phyloP scores from a whole-genome alignment of 2,113 vertebrate genomes.

The Labrus mixtus region DNA sequence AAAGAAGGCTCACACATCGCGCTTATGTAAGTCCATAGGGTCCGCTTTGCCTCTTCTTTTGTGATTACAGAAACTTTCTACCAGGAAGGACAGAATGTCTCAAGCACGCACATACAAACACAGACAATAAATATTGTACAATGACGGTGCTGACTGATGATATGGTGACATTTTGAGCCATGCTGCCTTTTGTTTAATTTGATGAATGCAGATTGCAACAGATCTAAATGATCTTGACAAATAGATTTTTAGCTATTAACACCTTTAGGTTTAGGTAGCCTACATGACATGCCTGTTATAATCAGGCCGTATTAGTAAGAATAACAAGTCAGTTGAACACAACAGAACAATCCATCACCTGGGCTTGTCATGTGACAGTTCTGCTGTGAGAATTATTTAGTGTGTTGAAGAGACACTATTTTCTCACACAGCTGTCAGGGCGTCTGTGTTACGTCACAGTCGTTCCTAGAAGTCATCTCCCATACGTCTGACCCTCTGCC shows the following conservation, averaged over 20 bases:
- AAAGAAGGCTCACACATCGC: neutral
- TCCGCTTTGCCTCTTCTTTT: neutral
- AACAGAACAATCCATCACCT: neutral
- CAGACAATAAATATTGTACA: neutral
- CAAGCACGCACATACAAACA: constrained; percentile 1
- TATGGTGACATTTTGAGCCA: constrained; percentile 37
- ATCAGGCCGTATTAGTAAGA: neutral
- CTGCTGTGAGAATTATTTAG: neutral
- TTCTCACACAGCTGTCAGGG: neutral
- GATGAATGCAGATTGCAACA: constrained; percentile 24
- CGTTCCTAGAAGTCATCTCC: constrained; percentile 21
- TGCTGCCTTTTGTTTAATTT: constrained; percentile 31
- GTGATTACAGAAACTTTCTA: neutral
- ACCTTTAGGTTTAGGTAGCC: too few species aligned
- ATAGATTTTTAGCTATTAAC: constrained; percentile 3
- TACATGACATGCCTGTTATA: constrained; percentile 6
- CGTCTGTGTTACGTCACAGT: constrained; percentile 25
- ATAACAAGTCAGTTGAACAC: neutral
- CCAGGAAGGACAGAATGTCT: constrained; percentile 38
- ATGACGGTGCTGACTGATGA: constrained; percentile 5
- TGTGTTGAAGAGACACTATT: neutral
- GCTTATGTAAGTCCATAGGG: constrained; percentile 35
- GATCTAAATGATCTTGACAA: constrained; percentile 27
- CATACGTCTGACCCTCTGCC: neutral
- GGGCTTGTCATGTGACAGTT: neutral